Conservation (phyloP, 2,888 invertebrate species). For the Pedicia rivosa region DNA sequence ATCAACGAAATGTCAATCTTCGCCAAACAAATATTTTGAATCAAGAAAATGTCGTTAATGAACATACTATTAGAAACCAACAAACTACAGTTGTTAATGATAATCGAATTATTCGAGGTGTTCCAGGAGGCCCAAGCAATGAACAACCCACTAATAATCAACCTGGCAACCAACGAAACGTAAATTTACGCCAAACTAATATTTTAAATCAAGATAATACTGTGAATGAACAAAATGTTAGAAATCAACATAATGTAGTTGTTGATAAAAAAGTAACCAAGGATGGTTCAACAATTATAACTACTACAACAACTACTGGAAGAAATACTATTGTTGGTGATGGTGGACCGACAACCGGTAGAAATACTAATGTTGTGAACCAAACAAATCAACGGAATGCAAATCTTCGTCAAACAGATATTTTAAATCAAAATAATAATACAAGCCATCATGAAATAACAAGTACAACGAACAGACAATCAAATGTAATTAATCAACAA, state of each 20-base stretch:
- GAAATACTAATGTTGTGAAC: too few relatives aligned
- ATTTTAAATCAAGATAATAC: constrained; percentile 1
- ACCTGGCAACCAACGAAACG: neutral
- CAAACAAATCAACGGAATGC: constrained; percentile 3
- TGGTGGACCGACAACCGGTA: too few relatives aligned
- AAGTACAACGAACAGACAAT: constrained; percentile 1
- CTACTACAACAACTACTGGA: too few relatives aligned
- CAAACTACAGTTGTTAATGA: too few relatives aligned
- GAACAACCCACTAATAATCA: too few relatives aligned
- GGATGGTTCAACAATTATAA: too few relatives aligned
- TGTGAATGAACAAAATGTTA: neutral
- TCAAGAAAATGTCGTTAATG: neutral
- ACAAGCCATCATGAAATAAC: neutral
- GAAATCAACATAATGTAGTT: neutral
- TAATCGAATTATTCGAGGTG: too few relatives aligned
- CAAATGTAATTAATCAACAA: constrained; percentile 7
- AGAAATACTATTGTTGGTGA: too few relatives aligned
- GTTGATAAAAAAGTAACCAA: too few relatives aligned
- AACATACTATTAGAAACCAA: neutral
- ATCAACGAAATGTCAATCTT: neutral
- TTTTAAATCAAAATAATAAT: constrained; percentile 6
- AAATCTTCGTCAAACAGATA: constrained; percentile 4
- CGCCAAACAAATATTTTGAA: neutral
- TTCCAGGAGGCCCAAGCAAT: neutral
- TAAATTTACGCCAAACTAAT: neutral